Evolutionary conservation across 2,888 invertebrate species (phyloP).

Genomic region (Galerucella pusilla): DNA sequence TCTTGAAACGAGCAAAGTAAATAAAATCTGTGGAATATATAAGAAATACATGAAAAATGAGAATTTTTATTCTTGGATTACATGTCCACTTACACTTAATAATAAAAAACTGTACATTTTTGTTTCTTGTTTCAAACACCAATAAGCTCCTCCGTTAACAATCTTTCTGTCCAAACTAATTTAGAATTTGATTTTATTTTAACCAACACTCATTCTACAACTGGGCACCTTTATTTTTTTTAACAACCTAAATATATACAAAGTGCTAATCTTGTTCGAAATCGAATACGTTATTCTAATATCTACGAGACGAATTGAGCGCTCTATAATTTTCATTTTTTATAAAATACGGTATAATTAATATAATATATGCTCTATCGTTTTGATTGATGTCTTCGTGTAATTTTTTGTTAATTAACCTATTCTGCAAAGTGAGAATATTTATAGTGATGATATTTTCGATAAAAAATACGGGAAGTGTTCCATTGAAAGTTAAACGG

Average conservation of each 20-base stretch:
- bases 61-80: background rate
- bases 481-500: background rate
- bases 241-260: constrained; percentile 45
- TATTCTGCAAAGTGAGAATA: background rate
- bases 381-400: constrained; percentile 15
- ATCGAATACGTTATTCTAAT: constrained; percentile 40
- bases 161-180: constrained; percentile 23
- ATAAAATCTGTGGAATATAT: no score
- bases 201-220: constrained; percentile 28
- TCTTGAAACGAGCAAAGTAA: background rate
- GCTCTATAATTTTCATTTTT: constrained; percentile 21
- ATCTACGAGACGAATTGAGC: constrained; percentile 42
- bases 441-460: background rate
- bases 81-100: background rate
- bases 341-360: constrained; percentile 16
- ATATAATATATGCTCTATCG: constrained; percentile 2
- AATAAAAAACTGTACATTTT: background rate
- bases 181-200: constrained; percentile 39
- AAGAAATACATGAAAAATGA: background rate
- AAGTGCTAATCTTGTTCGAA: constrained; percentile 41
- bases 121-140: background rate
- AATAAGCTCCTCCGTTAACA: constrained; percentile 1
- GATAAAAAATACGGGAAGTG: background rate
- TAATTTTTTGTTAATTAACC: background rate
- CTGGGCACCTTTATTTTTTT: constrained; percentile 35